These are phyloP conservation scores for Austrofundulus limnaeus DNA, from an alignment of 2,113 vertebrate genomes.

Conservation along the genomic window DNA sequence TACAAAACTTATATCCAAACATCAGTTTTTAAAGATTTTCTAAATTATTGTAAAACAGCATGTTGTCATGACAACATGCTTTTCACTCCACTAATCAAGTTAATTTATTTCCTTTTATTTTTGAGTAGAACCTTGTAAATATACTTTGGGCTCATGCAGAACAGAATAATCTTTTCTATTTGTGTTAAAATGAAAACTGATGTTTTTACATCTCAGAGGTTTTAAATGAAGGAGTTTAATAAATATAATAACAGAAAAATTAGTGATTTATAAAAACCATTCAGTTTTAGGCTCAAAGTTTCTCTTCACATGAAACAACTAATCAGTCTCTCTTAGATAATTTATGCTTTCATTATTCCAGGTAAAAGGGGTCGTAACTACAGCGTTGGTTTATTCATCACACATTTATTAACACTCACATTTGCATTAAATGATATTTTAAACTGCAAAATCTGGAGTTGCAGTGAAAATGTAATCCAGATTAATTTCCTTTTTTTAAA, in stretches of 20 bases:
- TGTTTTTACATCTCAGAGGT: not conserved
- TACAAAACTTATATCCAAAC: too few relatives aligned
- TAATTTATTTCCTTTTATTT: too few relatives aligned
- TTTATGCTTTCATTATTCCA: not conserved
- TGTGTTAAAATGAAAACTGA: not conserved
- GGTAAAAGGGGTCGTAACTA: not conserved
- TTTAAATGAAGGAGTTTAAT: not conserved
- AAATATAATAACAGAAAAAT: not conserved
- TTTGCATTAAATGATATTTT: not conserved
- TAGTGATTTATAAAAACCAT: not conserved
- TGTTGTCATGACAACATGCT: too few relatives aligned
- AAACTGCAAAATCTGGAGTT: not conserved
- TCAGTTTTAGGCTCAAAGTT: not conserved
- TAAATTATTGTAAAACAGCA: too few relatives aligned
- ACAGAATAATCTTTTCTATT: not conserved
- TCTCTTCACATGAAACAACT: not conserved
- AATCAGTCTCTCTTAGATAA: not conserved
- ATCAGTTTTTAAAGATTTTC: too few relatives aligned
- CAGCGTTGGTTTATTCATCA: not conserved
- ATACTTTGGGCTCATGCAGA: too few relatives aligned
- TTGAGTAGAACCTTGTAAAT: too few relatives aligned
- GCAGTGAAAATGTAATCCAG: not conserved
- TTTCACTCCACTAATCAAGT: too few relatives aligned
- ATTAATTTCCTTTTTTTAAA: not conserved
- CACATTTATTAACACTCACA: constrained; percentile 1